phyloP scores from a whole-genome alignment of 2,888 invertebrate species.

The Rhamphomyia laevipes region DNA sequence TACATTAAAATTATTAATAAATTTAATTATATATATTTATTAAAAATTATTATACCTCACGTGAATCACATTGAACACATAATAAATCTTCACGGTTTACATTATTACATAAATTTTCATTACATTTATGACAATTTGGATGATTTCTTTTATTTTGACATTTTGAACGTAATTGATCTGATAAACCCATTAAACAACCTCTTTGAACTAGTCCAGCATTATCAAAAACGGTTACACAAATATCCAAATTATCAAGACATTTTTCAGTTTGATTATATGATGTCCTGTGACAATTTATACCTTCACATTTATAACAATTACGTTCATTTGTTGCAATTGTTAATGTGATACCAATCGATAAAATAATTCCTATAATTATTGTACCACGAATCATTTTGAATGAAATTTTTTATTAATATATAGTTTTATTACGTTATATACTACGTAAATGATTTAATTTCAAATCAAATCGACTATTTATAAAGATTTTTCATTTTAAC shows the following conservation, averaged over 20 bases:
- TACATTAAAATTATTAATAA: background rate
- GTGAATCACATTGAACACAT: conserved; percentile 29
- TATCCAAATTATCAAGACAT: conserved; percentile 27
- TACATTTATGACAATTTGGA: conserved; percentile 27
- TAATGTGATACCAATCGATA: background rate
- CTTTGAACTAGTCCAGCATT: conserved; percentile 24
- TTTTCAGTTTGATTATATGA: conserved; percentile 19
- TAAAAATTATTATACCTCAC: conserved; percentile 15
- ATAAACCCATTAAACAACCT: conserved; percentile 29
- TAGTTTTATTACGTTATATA: too few species aligned
- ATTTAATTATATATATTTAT: conserved; percentile 8
- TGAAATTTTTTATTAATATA: too few species aligned
- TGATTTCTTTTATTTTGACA: conserved; percentile 18
- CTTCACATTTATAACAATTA: conserved; percentile 26
- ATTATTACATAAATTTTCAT: conserved; percentile 26
- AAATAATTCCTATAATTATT: background rate
- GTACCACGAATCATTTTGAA: too few species aligned
- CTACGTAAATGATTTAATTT: too few species aligned
- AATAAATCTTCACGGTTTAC: conserved; percentile 24
- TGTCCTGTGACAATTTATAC: conserved; percentile 28
- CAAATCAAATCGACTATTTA: too few species aligned
- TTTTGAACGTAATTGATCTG: conserved; percentile 20
- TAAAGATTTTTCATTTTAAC: too few species aligned
- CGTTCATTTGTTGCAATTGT: background rate
- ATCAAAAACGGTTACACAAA: conserved; percentile 29